These are phyloP conservation scores for Gnatocerus cornutus DNA, from an alignment of 2,888 invertebrate genomes.

Conservation along the genomic window DNA sequence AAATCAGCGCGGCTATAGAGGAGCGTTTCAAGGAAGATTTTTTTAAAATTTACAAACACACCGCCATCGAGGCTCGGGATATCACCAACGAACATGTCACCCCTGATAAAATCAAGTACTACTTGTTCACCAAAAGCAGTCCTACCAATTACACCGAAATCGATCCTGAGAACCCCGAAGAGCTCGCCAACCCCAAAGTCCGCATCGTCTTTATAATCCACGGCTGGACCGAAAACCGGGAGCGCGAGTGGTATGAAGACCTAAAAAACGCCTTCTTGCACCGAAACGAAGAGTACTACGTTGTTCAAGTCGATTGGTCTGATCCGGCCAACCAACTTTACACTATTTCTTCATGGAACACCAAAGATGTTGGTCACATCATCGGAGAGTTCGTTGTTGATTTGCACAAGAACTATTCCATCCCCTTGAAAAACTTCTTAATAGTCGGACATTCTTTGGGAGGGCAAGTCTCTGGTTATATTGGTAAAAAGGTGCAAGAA, in stretches of 20 bases:
- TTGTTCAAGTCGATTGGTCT: slow-evolving; percentile 62
- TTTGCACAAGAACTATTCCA: slow-evolving; percentile 55
- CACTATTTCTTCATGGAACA: slow-evolving; percentile 60
- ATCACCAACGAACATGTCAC: slow-evolving; percentile 56
- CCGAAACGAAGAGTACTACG: slow-evolving; percentile 52
- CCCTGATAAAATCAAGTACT: slow-evolving; percentile 57
- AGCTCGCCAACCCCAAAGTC: slow-evolving; percentile 48
- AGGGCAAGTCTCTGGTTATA: slow-evolving; percentile 60
- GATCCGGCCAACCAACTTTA: slow-evolving; percentile 60
- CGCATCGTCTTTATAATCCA: slow-evolving; percentile 60
- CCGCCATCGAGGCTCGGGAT: slow-evolving; percentile 56
- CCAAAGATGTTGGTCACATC: slow-evolving; percentile 61
- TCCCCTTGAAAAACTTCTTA: slow-evolving; percentile 57
- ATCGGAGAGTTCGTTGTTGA: slow-evolving; percentile 58
- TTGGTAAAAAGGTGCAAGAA: slow-evolving; percentile 59
- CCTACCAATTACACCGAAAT: slow-evolving; percentile 53
- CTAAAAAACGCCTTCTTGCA: slow-evolving; percentile 60
- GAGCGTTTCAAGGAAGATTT: slow-evolving; percentile 56
- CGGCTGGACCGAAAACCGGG: slow-evolving; percentile 59
- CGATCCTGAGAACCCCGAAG: slow-evolving; percentile 52
- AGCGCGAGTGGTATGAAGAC: slow-evolving; percentile 58
- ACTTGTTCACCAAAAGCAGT: slow-evolving; percentile 54
- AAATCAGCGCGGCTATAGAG: slow-evolving; percentile 17
- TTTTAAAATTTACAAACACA: slow-evolving; percentile 59
- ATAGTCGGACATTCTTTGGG: slow-evolving; percentile 63